Percentiles rank a stretch among this genome's conserved stretches.
phyloP scores from a whole-genome alignment of 2,113 vertebrate species.

The Corynorhinus townsendii region DNA sequence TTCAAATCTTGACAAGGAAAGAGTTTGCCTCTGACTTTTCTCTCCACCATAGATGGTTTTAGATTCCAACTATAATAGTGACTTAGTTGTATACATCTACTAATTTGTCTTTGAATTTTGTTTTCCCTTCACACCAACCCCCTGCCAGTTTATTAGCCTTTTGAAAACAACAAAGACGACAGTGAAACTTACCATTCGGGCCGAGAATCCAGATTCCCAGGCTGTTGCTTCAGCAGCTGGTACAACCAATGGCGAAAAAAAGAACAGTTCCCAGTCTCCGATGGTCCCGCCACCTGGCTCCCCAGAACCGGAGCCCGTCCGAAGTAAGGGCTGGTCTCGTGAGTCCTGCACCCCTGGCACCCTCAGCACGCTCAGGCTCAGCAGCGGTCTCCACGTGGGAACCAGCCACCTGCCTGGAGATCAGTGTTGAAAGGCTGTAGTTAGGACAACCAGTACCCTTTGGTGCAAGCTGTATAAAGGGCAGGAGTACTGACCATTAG shows the following conservation, averaged over 20 bases:
- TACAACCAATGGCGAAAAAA: conserved; percentile 63
- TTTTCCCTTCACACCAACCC: conserved; percentile 9
- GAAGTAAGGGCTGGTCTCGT: conserved; percentile 80
- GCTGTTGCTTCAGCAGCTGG: conserved; percentile 32
- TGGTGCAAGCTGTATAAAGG: neutral
- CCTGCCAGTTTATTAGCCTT: conserved; percentile 84
- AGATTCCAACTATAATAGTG: neutral
- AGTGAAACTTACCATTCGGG: conserved; percentile 84
- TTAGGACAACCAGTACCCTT: neutral
- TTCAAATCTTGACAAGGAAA: neutral
- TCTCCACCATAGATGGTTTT: neutral
- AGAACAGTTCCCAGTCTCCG: conserved; percentile 61
- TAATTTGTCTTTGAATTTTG: neutral
- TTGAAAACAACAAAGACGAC: conserved; percentile 82
- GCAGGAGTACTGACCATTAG: neutral
- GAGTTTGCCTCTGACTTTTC: neutral
- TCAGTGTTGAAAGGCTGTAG: rapidly evolving
- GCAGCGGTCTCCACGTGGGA: neutral
- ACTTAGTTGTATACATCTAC: neutral
- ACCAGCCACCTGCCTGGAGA: neutral
- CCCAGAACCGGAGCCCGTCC: conserved; percentile 81
- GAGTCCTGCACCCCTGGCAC: rapidly evolving
- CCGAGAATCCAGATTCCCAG: conserved; percentile 69
- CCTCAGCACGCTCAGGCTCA: no score
- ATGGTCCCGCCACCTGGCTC: conserved; percentile 52